A percentile compares a stretch with the other conserved stretches of the same genome.
phyloP scores from a whole-genome alignment of 1,140 invertebrate species.

The Aphidius ervi region DNA sequence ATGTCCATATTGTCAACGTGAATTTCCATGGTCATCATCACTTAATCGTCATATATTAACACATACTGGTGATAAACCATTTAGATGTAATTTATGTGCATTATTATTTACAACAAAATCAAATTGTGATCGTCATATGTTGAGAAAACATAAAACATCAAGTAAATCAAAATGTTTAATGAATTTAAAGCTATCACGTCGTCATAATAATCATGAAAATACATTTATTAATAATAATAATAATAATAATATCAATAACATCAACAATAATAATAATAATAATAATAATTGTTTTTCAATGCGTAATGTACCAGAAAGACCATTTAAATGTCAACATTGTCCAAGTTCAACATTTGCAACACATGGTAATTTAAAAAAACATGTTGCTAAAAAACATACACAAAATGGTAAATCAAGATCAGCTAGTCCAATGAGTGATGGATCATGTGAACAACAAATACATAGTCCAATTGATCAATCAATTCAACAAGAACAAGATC shows the following conservation, averaged over 20 bases:
- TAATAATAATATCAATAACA: not conserved
- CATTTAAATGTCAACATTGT: conserved; percentile 80
- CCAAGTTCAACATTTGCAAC: conserved; percentile 83
- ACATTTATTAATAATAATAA: conserved; percentile 1
- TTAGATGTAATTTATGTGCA: conserved; percentile 87
- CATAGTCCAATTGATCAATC: conserved; percentile 17
- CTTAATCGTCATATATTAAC: conserved; percentile 87
- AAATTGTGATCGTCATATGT: conserved; percentile 90
- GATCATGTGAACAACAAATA: conserved; percentile 33
- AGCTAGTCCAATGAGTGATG: conserved; percentile 38
- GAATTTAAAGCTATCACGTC: conserved; percentile 26
- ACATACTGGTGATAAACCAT: conserved; percentile 94
- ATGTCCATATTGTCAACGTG: conserved; percentile 86
- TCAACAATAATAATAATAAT: conserved; percentile 21
- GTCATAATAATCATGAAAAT: conserved; percentile 22
- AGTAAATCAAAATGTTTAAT: conserved; percentile 48
- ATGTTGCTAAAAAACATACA: conserved; percentile 68
- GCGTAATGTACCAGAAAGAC: conserved; percentile 73
- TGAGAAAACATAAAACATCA: conserved; percentile 86
- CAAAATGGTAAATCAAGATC: conserved; percentile 41
- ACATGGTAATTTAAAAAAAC: conserved; percentile 73
- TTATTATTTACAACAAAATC: conserved; percentile 94
- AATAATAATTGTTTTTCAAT: conserved; percentile 52
- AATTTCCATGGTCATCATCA: conserved; percentile 95
- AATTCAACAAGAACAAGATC: too few species aligned